Conservation (phyloP, 2,888 invertebrate genomes). For the Spilarctia lutea region DNA sequence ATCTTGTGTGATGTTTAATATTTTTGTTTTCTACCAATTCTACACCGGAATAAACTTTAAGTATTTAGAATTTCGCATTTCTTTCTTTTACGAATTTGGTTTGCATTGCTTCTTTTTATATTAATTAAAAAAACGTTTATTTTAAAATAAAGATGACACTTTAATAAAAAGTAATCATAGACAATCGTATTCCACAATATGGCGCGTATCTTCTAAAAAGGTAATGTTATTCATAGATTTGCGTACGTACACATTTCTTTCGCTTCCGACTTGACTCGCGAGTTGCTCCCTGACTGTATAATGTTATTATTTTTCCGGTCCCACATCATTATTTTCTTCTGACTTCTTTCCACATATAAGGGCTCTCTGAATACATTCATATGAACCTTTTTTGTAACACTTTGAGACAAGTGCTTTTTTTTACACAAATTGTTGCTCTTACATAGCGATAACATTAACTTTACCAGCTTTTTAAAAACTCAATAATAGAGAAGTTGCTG, state of each 20-base stretch:
- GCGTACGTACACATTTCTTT: constrained; percentile 34
- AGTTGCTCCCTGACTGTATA: constrained; percentile 21
- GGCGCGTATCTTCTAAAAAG: constrained; percentile 3
- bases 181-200: not conserved
- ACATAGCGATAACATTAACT: not conserved
- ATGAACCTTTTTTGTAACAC: constrained; percentile 33
- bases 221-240: constrained; percentile 49
- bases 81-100: too few species aligned
- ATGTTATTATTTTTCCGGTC: constrained; percentile 39
- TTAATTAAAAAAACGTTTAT: not conserved
- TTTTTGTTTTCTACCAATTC: too few species aligned
- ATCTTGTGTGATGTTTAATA: too few species aligned
- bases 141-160: not conserved
- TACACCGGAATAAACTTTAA: too few species aligned
- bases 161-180: not conserved
- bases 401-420: constrained; percentile 29
- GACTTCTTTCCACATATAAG: constrained; percentile 28
- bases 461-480: not conserved
- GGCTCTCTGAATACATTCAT: constrained; percentile 45
- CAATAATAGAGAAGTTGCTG: too few species aligned
- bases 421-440: constrained; percentile 2
- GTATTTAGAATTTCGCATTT: too few species aligned
- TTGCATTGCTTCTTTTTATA: too few species aligned
- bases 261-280: constrained; percentile 28
- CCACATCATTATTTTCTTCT: constrained; percentile 30